Evolutionary conservation across 1,140 invertebrate genomes (phyloP), one percentile per base, ranked within the genome.

Genomic region (Camponotus vicinus): DNA sequence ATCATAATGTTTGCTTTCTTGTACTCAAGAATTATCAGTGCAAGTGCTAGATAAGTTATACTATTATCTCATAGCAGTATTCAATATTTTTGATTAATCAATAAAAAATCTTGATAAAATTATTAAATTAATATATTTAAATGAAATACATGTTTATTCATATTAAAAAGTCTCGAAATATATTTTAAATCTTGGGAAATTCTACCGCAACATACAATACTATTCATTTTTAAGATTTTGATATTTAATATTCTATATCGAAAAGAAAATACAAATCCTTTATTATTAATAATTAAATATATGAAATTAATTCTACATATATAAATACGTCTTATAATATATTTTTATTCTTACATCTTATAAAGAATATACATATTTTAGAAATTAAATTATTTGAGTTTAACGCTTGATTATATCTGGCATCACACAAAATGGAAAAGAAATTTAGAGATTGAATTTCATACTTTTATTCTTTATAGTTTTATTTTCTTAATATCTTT

Each of bases 31-130:
- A 77, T 21, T 55, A 87, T 77, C 18, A 70, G 7, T 57, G 40
- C 63, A 86, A 27, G 27, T 66, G 61, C 32, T 89, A 87, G 66
- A 73, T 89, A 77, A 89, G 42, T 63, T 89, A 13, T 49, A 69
- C 49, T 84, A 83, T 77, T 40, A 42, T 57, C 52, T 40, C 77
- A 66, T 73, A 73, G 18, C 32, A 21, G 61, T 73, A 45, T 3
- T 49, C 61, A 52, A 49, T 34, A 82, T 45, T 78, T 78, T 85
- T 70, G 11, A 83, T n/a, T 55, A 21, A 18, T 55, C 42, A 21
- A 78, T 18, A 61, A 4, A 59, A 32, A 82, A 80, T 80, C 27
- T 27, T 27, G 27, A 7, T 27, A 80, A 32, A 40, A 71, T 69
- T 34, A 8, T 37, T 8, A 32, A 3, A 27, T 27, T 27, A 27